phyloP scores from a whole-genome alignment of 1,140 invertebrate species.

The Zaprionus inermis region DNA sequence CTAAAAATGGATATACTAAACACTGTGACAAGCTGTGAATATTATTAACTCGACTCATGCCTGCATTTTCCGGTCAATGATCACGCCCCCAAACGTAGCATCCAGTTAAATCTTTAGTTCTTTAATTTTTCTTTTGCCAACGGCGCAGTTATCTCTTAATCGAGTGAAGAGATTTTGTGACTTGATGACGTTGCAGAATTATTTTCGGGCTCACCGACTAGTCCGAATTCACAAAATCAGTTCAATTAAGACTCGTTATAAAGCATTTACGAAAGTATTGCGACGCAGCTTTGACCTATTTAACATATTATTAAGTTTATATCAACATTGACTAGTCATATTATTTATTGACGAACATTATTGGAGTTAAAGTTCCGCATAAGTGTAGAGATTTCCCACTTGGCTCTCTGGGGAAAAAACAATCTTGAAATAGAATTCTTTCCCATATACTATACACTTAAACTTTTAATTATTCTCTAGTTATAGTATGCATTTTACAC shows the following conservation, averaged over 20 bases:
- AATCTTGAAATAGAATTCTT: neutral
- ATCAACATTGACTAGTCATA: too few relatives aligned
- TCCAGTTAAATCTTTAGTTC: neutral
- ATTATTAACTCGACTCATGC: slow-evolving; percentile 22
- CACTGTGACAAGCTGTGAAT: slow-evolving; percentile 26
- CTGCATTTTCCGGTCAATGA: slow-evolving; percentile 49
- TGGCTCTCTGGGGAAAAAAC: neutral
- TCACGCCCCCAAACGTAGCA: slow-evolving; percentile 17
- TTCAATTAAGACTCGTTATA: slow-evolving; percentile 70
- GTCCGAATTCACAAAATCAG: slow-evolving; percentile 61
- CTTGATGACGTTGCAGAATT: neutral
- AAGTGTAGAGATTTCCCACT: neutral
- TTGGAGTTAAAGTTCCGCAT: neutral
- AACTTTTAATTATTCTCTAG: neutral
- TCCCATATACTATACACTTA: neutral
- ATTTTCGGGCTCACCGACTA: slow-evolving; percentile 17
- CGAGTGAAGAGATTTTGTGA: neutral
- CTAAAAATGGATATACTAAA: slow-evolving; percentile 2
- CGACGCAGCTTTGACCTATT: slow-evolving; percentile 56
- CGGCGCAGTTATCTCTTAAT: neutral
- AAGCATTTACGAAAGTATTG: slow-evolving; percentile 4
- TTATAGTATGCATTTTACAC: neutral
- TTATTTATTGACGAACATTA: neutral
- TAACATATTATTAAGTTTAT: neutral
- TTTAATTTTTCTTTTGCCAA: neutral